Evolutionary conservation across 2,113 vertebrate genomes (phyloP), one percentile per base, ranked within the genome.

Genomic region (Bos indicus): DNA sequence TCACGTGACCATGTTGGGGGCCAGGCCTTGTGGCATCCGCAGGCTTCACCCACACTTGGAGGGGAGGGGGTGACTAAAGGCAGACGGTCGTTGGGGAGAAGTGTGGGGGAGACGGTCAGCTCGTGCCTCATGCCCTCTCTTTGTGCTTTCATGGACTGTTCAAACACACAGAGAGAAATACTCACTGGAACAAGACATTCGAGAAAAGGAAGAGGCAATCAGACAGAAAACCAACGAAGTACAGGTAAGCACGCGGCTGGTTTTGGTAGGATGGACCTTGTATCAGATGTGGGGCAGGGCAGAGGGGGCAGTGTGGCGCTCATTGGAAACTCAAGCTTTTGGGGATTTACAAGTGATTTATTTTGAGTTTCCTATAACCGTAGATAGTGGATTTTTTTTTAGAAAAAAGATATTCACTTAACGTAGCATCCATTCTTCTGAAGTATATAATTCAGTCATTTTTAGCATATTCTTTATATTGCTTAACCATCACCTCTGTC

Each of bases 161-260:
- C 52, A 19, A 80, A 59, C 23, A 67, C 83, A 1, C 98, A 99
- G 99, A 97, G 99, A 99, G 98, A 99, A 99, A 62, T 99, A 99
- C 52, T 99, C 99, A 0, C 98, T 99, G 93, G 99, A 99, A 94
- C 99, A 99, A 94, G 99, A 99, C 98, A 99, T 99, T 97, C 98
- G 99, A 93, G 99, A 99, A 91, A 99, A 99, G 51, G 99, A 99
- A 96, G 99, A 99, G 92, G 99, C 99, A 46, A 99, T 99, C 96
- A 99, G 99, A 71, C 99, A 99, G 96, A 99, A 99, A 98, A 99
- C 99, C 89, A 99, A 85, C 0, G 99, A 99, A 98, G 99, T 99
- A 11, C 99, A 99, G 99, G 99, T 99, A 97, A 98, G 98, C 91
- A 7, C 0, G 5, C 0, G 1, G 25, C 5, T 36, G 13, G 2